A percentile compares a stretch with the other conserved stretches of the same genome.
Evolutionary conservation across 2,113 vertebrate species (phyloP).

Genomic region (Gila orcuttii): DNA sequence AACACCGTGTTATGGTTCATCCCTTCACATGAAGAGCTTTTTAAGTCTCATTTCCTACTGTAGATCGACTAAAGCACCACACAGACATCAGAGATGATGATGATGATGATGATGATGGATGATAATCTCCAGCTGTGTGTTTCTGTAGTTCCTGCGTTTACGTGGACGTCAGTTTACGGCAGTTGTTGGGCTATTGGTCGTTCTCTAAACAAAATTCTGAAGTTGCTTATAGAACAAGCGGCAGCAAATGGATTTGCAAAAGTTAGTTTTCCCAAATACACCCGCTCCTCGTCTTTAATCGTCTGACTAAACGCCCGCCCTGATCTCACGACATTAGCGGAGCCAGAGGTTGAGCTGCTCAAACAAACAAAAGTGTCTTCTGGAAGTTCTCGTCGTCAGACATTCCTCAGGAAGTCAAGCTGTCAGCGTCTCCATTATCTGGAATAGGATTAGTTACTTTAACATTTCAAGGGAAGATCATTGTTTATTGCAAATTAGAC

Average conservation of each 20-base stretch:
- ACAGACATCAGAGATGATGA: neutral
- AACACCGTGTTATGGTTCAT: neutral
- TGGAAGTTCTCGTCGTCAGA: neutral
- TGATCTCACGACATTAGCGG: neutral
- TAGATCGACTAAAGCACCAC: neutral
- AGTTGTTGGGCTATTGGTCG: neutral
- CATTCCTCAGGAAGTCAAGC: neutral
- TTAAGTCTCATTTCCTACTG: slow-evolving; percentile 3
- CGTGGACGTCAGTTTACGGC: neutral
- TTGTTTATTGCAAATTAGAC: neutral
- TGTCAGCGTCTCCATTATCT: neutral
- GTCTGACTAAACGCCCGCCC: neutral
- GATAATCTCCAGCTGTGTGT: neutral
- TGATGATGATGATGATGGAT: neutral
- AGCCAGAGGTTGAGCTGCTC: neutral
- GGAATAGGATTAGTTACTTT: neutral
- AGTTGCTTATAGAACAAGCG: neutral
- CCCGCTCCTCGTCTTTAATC: neutral
- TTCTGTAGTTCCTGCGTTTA: neutral
- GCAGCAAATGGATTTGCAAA: neutral
- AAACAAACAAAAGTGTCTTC: slow-evolving; percentile 7
- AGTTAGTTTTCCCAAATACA: neutral
- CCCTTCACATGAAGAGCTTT: neutral
- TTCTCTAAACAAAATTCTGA: neutral
- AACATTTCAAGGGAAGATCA: neutral